These are phyloP conservation scores for Agrenia bidenticulata DNA, from an alignment of 2,888 invertebrate species.

Conservation along the genomic window DNA sequence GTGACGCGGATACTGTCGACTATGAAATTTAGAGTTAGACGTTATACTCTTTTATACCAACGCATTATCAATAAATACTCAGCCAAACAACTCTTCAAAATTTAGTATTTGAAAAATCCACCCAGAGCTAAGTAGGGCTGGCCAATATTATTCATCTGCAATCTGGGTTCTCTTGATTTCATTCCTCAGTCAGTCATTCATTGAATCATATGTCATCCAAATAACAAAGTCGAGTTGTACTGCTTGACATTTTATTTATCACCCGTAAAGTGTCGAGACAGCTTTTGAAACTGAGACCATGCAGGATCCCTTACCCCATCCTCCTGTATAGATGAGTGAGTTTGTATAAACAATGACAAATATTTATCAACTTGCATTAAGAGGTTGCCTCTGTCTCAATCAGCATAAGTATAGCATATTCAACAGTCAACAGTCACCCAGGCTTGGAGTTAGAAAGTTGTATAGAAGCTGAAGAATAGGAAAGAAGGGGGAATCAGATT, in stretches of 20 bases:
- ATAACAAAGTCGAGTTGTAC: conserved; percentile 2
- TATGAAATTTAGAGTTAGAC: too few relatives aligned
- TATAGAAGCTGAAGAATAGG: too few relatives aligned
- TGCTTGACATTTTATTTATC: conserved; percentile 33
- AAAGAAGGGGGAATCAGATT: too few relatives aligned
- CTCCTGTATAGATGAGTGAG: background rate
- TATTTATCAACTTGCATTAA: conserved; percentile 46
- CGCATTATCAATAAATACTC: background rate
- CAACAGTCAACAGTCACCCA: background rate
- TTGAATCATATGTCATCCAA: conserved; percentile 12
- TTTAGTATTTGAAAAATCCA: background rate
- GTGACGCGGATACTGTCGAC: too few relatives aligned
- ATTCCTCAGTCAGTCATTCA: conserved; percentile 10
- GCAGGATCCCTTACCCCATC: background rate
- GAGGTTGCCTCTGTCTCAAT: conserved; percentile 12
- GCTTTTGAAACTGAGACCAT: background rate
- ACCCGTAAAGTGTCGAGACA: conserved; percentile 13
- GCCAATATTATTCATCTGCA: background rate
- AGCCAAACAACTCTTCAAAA: conserved; percentile 6
- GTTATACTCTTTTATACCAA: too few relatives aligned
- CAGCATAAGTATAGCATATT: background rate
- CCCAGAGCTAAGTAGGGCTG: too few relatives aligned
- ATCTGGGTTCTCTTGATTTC: conserved; percentile 6
- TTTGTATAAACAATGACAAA: conserved; percentile 44
- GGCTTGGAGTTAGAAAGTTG: background rate